A percentile compares a stretch with the other conserved stretches of the same genome.
phyloP scores from a whole-genome alignment of 2,113 vertebrate species.

The Dicentrarchus labrax region DNA sequence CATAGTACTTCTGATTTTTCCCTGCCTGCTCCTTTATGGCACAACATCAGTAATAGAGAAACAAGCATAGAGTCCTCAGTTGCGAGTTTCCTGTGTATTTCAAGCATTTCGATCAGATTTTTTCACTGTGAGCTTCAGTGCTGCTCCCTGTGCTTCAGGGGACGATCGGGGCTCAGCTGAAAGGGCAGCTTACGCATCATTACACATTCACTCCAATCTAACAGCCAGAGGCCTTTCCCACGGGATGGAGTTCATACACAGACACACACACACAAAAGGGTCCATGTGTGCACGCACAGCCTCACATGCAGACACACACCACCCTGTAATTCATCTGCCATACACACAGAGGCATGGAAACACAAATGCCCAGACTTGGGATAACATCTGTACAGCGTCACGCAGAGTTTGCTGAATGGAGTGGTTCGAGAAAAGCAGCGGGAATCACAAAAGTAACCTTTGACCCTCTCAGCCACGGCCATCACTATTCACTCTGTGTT shows the following conservation, averaged over 20 bases:
- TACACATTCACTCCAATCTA: conserved; percentile 62
- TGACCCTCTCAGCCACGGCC: conserved; percentile 32
- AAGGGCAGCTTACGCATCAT: conserved; percentile 67
- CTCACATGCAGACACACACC: conserved; percentile 24
- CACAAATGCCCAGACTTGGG: not conserved
- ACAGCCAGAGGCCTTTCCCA: conserved; percentile 76
- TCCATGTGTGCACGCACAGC: not conserved
- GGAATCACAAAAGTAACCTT: conserved; percentile 55
- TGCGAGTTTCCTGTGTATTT: not conserved
- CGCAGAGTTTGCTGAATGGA: conserved; percentile 36
- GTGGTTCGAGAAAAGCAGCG: not conserved
- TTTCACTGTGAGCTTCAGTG: not conserved
- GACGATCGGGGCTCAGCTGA: conserved; percentile 63
- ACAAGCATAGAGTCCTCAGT: not conserved
- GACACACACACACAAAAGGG: conserved; percentile 11
- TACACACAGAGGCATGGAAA: conserved; percentile 10
- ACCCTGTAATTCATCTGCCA: conserved; percentile 57
- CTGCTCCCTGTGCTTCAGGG: conserved; percentile 24
- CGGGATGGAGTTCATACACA: conserved; percentile 55
- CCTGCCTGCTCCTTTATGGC: not conserved
- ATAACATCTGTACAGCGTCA: conserved; percentile 62
- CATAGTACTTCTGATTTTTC: not conserved
- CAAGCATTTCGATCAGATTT: conserved; percentile 5
- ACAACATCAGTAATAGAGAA: not conserved
- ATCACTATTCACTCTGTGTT: conserved; percentile 12